A percentile compares a stretch with the other conserved stretches of the same genome.
Conservation (phyloP, 2,888 invertebrate species). For the Polyommatus iphigenia region DNA sequence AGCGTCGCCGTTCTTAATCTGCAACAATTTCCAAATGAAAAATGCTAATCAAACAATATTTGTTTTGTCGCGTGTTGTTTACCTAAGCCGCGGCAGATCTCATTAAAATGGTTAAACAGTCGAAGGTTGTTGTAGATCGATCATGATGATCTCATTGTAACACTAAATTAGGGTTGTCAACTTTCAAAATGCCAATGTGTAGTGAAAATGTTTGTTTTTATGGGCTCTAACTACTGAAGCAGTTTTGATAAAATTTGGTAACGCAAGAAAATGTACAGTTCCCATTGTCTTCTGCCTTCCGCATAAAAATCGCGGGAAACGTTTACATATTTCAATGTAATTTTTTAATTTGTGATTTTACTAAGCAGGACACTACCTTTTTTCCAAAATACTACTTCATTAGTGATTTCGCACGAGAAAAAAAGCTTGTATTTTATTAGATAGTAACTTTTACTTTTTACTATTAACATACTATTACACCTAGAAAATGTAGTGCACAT, state of each 20-base stretch:
- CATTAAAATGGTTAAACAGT: constrained; percentile 44
- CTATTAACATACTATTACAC: background rate
- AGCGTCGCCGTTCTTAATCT: background rate
- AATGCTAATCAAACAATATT: background rate
- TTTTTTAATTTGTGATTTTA: background rate
- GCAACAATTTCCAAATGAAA: background rate
- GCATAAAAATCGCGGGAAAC: background rate
- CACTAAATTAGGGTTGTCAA: constrained; percentile 4
- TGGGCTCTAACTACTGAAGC: background rate
- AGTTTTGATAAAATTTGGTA: background rate
- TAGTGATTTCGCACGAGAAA: background rate
- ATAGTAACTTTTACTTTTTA: background rate
- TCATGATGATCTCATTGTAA: constrained; percentile 47
- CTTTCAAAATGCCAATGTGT: background rate
- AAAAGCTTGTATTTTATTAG: background rate
- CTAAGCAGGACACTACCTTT: background rate
- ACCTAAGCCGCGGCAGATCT: constrained; percentile 41
- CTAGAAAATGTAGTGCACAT: background rate
- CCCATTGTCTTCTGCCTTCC: background rate
- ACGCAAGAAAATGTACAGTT: background rate
- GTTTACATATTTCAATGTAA: background rate
- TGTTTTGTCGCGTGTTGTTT: constrained; percentile 39
- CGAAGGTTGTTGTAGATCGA: constrained; percentile 45
- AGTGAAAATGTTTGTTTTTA: background rate
- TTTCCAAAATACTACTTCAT: background rate